A percentile compares a stretch with the other conserved stretches of the same genome.
Conservation (phyloP, 2,888 invertebrate species). For the Notodonta dromedarius region DNA sequence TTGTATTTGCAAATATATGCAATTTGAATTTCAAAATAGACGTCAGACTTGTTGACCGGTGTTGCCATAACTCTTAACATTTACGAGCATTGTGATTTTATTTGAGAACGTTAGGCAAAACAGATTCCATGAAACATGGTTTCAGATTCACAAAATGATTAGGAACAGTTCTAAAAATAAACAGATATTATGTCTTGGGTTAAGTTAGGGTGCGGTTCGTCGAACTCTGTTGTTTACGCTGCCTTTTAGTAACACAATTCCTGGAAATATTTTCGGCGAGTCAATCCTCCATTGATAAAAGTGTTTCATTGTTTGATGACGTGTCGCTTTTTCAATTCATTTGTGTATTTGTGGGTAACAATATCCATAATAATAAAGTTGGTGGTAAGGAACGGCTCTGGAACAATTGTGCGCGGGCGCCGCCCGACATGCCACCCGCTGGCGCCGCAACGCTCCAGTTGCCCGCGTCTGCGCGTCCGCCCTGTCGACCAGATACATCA, state of each 20-base stretch:
- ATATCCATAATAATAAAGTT: constrained; percentile 40
- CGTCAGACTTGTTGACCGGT: constrained; percentile 24
- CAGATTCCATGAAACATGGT: background rate
- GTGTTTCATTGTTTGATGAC: too few species aligned
- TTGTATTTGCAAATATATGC: constrained; percentile 52
- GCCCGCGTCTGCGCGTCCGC: constrained; percentile 45
- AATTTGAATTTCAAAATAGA: constrained; percentile 70
- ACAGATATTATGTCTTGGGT: too few species aligned
- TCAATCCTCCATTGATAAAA: too few species aligned
- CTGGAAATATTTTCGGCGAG: too few species aligned
- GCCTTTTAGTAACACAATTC: too few species aligned
- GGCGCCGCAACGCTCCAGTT: constrained; percentile 81
- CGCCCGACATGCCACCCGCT: constrained; percentile 41
- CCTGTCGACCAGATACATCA: constrained; percentile 45
- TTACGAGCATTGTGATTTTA: background rate
- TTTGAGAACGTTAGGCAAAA: background rate
- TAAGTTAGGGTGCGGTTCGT: too few species aligned
- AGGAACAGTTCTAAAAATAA: too few species aligned
- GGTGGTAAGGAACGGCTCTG: constrained; percentile 53
- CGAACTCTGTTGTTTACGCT: too few species aligned
- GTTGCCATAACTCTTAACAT: constrained; percentile 34
- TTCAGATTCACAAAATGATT: background rate
- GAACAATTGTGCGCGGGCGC: constrained; percentile 67
- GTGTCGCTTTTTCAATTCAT: too few species aligned
- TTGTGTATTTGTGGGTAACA: background rate